Percentiles rank a stretch among this genome's conserved stretches.
phyloP scores from a whole-genome alignment of 2,797 vertebrate species.

The Sebastes itinus region DNA sequence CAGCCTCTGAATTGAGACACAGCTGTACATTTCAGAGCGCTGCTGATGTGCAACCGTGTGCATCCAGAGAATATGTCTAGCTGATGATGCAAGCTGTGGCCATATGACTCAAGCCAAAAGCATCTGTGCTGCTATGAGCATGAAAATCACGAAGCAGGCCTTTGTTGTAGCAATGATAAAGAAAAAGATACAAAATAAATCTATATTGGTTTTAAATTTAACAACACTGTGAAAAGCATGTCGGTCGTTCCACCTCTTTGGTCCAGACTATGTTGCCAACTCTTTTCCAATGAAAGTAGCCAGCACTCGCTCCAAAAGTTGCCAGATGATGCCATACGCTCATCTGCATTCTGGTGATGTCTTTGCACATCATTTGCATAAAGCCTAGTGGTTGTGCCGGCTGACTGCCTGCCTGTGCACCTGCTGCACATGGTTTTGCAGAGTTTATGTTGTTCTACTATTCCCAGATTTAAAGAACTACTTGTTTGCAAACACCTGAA shows the following conservation, averaged over 20 bases:
- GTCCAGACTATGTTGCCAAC: neutral
- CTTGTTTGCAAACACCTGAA: neutral
- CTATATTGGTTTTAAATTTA: neutral
- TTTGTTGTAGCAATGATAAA: neutral
- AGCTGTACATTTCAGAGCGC: constrained; percentile 29
- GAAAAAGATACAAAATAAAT: neutral
- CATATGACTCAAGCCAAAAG: constrained; percentile 12
- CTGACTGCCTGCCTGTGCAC: no score
- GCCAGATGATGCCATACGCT: neutral
- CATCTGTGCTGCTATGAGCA: constrained; percentile 1
- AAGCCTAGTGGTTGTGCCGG: neutral
- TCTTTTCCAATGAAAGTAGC: neutral
- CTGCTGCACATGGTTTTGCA: neutral
- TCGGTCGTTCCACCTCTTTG: neutral
- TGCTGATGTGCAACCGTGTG: constrained; percentile 21
- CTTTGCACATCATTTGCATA: neutral
- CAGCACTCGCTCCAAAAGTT: neutral
- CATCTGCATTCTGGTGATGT: neutral
- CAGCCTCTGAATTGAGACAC: constrained; percentile 2
- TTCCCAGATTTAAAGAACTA: neutral
- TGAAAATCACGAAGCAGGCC: neutral
- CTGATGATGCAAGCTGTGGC: constrained; percentile 28
- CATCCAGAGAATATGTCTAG: neutral
- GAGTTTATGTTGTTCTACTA: neutral
- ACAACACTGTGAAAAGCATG: neutral